Percentiles rank a stretch among this genome's conserved stretches.
phyloP scores from a whole-genome alignment of 2,113 vertebrate genomes.

The Pseudopodoces humilis region DNA sequence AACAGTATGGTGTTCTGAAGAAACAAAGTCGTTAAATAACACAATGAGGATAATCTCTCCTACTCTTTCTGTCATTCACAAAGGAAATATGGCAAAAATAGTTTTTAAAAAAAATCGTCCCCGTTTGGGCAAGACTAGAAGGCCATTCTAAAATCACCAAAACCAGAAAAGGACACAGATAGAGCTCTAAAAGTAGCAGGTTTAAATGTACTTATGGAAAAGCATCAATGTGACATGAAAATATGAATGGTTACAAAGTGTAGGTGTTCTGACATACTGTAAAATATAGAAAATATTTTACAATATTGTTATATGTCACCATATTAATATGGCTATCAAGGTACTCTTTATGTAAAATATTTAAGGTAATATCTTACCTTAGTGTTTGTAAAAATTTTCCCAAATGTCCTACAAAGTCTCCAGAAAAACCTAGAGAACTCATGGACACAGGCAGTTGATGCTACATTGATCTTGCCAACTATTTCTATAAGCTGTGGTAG shows the following conservation, averaged over 20 bases:
- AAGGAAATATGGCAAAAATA: not conserved
- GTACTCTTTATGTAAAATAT: not conserved
- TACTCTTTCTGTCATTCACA: not conserved
- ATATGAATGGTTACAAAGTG: not conserved
- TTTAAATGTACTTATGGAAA: not conserved
- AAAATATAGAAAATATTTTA: not conserved
- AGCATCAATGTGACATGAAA: not conserved
- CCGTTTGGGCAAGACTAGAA: not conserved
- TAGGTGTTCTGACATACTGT: fast-evolving
- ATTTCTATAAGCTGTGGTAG: constrained; percentile 96
- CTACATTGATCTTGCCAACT: constrained; percentile 94
- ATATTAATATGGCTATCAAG: not conserved
- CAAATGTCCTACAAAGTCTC: constrained; percentile 97
- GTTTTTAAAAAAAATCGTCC: not conserved
- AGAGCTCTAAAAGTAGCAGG: not conserved
- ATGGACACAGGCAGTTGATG: constrained; percentile 93
- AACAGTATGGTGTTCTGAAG: not conserved
- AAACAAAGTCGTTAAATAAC: not conserved
- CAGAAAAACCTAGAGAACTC: constrained; percentile 99
- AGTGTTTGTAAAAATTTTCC: constrained; percentile 98
- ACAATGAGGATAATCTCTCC: not conserved
- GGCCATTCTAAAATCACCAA: not conserved
- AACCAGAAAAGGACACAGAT: not conserved
- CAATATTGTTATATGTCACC: no score
- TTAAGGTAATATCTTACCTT: constrained; percentile 81